A percentile compares a stretch with the other conserved stretches of the same genome.
Evolutionary conservation across 2,113 vertebrate genomes (phyloP).

Genomic region (Scatophagus argus): DNA sequence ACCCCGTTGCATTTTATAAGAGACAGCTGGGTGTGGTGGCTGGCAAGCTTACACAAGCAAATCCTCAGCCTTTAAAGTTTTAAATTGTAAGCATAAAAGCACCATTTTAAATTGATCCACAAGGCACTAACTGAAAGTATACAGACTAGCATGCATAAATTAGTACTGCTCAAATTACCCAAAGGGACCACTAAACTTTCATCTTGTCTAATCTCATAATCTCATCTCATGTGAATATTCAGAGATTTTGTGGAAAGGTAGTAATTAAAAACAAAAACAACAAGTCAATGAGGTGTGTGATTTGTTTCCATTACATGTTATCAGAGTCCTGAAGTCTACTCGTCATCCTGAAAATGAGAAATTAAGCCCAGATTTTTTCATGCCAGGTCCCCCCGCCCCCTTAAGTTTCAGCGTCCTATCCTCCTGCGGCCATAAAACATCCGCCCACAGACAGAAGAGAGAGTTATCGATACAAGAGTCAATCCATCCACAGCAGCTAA

Average conservation of each 20-base stretch:
- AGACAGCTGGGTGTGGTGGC: not conserved
- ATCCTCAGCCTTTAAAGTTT: constrained; percentile 23
- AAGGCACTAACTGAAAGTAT: constrained; percentile 6
- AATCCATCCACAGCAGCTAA: constrained; percentile 68
- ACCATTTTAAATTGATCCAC: constrained; percentile 29
- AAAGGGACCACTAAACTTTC: constrained; percentile 41
- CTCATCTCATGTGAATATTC: constrained; percentile 12
- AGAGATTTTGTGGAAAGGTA: constrained; percentile 27
- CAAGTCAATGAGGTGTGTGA: constrained; percentile 11
- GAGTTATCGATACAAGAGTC: constrained; percentile 72
- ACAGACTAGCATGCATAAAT: not conserved
- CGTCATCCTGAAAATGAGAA: constrained; percentile 12
- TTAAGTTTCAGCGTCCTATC: constrained; percentile 51
- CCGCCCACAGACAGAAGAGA: constrained; percentile 53
- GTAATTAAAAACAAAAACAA: not conserved
- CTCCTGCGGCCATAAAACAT: constrained; percentile 52
- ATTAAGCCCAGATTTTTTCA: constrained; percentile 28
- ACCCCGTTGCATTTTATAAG: not conserved
- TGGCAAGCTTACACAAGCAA: constrained; percentile 17
- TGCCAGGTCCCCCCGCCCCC: constrained; percentile 23
- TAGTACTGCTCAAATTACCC: constrained; percentile 11
- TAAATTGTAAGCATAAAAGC: constrained; percentile 15
- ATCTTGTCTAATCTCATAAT: constrained; percentile 24
- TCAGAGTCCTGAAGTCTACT: constrained; percentile 7
- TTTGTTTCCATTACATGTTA: constrained; percentile 13